These are phyloP conservation scores for Petrophora chlorosata DNA, from an alignment of 2,888 invertebrate genomes.

Conservation along the genomic window DNA sequence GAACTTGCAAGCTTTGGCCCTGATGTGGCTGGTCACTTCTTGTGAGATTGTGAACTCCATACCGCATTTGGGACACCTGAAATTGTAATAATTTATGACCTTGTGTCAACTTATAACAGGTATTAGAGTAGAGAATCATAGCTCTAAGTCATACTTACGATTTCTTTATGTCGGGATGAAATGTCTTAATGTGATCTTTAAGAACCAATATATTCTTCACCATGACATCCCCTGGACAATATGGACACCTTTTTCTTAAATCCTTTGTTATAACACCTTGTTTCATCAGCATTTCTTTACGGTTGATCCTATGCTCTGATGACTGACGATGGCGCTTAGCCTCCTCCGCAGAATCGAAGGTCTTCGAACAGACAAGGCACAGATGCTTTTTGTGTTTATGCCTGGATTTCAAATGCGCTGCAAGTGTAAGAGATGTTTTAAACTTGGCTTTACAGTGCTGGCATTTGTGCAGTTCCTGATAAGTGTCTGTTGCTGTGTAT, in stretches of 20 bases:
- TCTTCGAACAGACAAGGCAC: slow-evolving; percentile 87
- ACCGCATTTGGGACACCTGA: slow-evolving; percentile 89
- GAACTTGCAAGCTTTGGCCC: slow-evolving; percentile 80
- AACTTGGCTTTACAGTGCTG: slow-evolving; percentile 83
- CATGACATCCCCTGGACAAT: slow-evolving; percentile 78
- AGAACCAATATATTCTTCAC: slow-evolving; percentile 82
- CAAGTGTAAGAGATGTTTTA: slow-evolving; percentile 85
- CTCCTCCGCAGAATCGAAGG: slow-evolving; percentile 84
- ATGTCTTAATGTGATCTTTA: slow-evolving; percentile 84
- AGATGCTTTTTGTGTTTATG: slow-evolving; percentile 85
- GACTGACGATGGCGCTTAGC: slow-evolving; percentile 87
- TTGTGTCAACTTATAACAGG: background rate
- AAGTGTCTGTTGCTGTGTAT: slow-evolving; percentile 85
- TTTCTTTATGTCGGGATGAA: slow-evolving; percentile 86
- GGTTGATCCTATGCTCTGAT: slow-evolving; percentile 85
- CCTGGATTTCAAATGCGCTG: slow-evolving; percentile 85
- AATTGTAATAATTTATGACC: slow-evolving; percentile 35
- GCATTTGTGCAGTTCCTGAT: slow-evolving; percentile 87
- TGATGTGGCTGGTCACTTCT: slow-evolving; percentile 89
- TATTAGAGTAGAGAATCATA: too few relatives aligned
- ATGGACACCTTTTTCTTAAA: slow-evolving; percentile 82
- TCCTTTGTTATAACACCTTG: slow-evolving; percentile 65
- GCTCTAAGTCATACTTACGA: slow-evolving; percentile 70
- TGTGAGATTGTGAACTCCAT: slow-evolving; percentile 87
- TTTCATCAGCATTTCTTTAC: slow-evolving; percentile 68